Evolutionary conservation across 1,140 invertebrate species (phyloP).

Genomic region (Cydia fagiglandana): DNA sequence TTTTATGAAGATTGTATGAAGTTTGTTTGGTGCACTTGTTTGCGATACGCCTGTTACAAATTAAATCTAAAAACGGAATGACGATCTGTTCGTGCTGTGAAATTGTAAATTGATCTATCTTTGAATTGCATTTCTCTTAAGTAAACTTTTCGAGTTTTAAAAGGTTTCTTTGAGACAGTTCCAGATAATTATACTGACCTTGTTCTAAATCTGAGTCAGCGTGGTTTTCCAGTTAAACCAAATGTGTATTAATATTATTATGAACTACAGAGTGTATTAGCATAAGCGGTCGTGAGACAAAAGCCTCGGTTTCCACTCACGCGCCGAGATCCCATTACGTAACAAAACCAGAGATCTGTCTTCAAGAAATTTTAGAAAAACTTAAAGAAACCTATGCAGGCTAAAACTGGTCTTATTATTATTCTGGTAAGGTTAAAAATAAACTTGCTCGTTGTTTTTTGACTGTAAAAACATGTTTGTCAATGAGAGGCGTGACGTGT

Average conservation of each 20-base stretch:
- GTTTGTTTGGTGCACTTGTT: constrained; percentile 61
- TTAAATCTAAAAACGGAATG: constrained; percentile 42
- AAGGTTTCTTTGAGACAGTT: not conserved
- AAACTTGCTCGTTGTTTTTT: not conserved
- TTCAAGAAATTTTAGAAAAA: constrained; percentile 35
- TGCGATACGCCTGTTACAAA: constrained; percentile 64
- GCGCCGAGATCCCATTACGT: constrained; percentile 60
- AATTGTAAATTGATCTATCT: constrained; percentile 21
- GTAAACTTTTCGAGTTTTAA: not conserved
- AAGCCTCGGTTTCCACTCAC: constrained; percentile 60
- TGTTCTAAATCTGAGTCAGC: constrained; percentile 47
- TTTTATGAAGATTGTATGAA: constrained; percentile 45
- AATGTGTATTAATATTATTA: constrained; percentile 43
- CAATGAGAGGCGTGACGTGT: constrained; percentile 56
- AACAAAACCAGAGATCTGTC: constrained; percentile 59
- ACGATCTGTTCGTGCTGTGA: constrained; percentile 40
- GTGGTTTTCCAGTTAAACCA: constrained; percentile 46
- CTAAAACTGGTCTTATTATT: not conserved
- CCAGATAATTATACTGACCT: constrained; percentile 35
- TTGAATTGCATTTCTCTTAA: constrained; percentile 18
- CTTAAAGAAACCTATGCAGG: not conserved
- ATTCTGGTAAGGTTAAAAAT: not conserved
- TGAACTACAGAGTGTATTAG: constrained; percentile 49
- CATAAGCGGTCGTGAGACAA: constrained; percentile 57
- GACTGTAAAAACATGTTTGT: constrained; percentile 18